Evolutionary conservation across 2,113 vertebrate species (phyloP).

Genomic region (Psilopsiagon aymara): DNA sequence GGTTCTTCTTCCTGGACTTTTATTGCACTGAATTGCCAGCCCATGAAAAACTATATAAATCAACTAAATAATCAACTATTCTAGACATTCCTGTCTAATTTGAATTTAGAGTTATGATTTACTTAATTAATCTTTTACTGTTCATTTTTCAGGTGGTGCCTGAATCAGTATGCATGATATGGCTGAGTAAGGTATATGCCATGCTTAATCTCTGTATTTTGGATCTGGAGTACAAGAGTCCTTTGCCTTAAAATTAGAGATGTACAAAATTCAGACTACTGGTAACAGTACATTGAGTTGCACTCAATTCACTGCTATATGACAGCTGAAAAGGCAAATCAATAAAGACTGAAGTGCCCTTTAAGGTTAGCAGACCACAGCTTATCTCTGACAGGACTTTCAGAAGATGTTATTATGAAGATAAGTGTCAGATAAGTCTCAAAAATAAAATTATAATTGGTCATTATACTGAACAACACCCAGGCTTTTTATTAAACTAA

Average conservation of each 20-base stretch:
- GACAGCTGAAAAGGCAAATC: not conserved
- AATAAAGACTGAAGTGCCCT: not conserved
- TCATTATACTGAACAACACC: not conserved
- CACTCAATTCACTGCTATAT: not conserved
- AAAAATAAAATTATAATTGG: not conserved
- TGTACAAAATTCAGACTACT: not conserved
- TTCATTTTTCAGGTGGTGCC: not conserved
- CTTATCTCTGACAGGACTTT: not conserved
- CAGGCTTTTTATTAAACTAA: not conserved
- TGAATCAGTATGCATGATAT: not conserved
- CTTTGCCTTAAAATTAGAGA: not conserved
- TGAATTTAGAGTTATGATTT: not conserved
- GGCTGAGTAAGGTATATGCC: not conserved
- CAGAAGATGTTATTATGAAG: not conserved
- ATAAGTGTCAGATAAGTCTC: not conserved
- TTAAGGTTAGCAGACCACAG: not conserved
- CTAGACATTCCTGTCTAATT: not conserved
- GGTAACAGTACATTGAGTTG: not conserved
- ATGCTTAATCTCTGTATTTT: not conserved
- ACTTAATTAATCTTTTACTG: not conserved
- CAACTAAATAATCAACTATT: not conserved
- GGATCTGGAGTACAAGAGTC: not conserved
- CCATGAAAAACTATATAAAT: not conserved
- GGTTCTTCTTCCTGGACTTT: not conserved
- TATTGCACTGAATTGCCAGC: not conserved